Base-by-base conservation (phyloP, 2,888 invertebrate species). In the Tribolium freemani region DNA sequence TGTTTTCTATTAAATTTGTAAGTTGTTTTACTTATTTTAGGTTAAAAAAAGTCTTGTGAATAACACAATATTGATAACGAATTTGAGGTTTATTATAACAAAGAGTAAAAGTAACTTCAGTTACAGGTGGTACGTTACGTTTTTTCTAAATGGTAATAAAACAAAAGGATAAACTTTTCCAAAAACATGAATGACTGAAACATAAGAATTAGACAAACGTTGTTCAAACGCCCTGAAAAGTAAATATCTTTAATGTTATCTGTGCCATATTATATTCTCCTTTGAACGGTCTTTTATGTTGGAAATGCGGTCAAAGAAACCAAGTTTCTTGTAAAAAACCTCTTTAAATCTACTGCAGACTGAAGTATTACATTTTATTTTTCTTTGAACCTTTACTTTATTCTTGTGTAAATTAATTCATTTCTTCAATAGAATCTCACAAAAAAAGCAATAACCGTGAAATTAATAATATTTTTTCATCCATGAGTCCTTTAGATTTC, bases 271-370 rank as follows among this genome's bases (percentile, higher is more conserved):
- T 20, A 21, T 51, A 51, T 51, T 56, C 13, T 31, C 11, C 31
- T 56, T 31, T 56, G 54, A 56, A 10, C 54, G 13, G 54, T 56
- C 54, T 56, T 56, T 56, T 56, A 56, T 56, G 31, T 31, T 56
- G 54, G 21, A 56, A 48, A 48, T 11, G 48, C 48, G 48, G 30
- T 56, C 54, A 56, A 31, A 16, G 58, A 13, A 38, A 38, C 38
- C 13, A 31, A 57, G 38, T 57, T 13, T 57, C 30, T 30, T 13
- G n/a, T 31, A 58, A 44, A 44, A n/a, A 11, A 58, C 5, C 44
- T n/a, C 10, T 16, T 21, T 38, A 8, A 38, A 38, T 8, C 5
- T 38, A 38, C 38, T 38, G 38, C 38, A 38, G 38, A n/a, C 38
- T 38, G 38, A 38, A 38, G 8, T n/a, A 38, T 38, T 38, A 38